These are phyloP conservation scores for Discoglossus pictus DNA, from an alignment of 2,797 vertebrate genomes.

Conservation along the genomic window DNA sequence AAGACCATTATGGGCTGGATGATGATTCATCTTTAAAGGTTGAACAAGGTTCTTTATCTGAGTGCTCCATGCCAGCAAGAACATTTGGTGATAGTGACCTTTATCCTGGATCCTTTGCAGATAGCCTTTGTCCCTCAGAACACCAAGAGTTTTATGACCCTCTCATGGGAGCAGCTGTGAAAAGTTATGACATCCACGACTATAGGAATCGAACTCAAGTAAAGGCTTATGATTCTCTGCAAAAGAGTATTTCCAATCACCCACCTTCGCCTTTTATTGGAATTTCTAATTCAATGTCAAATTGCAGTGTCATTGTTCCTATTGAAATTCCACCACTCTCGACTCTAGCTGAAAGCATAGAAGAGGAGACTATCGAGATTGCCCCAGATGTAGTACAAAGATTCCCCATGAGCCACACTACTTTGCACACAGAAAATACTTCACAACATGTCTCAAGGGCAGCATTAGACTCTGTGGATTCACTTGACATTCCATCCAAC, in stretches of 20 bases:
- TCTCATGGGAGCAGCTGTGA: slow-evolving; percentile 73
- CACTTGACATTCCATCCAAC: slow-evolving; percentile 54
- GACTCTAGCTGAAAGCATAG: slow-evolving; percentile 46
- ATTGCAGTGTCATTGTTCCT: slow-evolving; percentile 47
- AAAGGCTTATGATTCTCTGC: slow-evolving; percentile 42
- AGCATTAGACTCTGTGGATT: slow-evolving; percentile 52
- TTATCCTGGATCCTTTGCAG: slow-evolving; percentile 45
- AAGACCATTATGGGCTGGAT: slow-evolving; percentile 58
- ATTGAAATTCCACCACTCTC: slow-evolving; percentile 55
- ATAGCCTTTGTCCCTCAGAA: slow-evolving; percentile 54
- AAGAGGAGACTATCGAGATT: slow-evolving; percentile 54
- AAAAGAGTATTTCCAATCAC: slow-evolving; percentile 44
- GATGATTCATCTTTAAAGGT: slow-evolving; percentile 67
- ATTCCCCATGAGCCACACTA: slow-evolving; percentile 26
- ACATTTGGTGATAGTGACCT: slow-evolving; percentile 47
- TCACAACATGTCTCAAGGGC: slow-evolving; percentile 25
- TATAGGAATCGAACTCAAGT: slow-evolving; percentile 74
- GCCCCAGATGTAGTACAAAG: slow-evolving; percentile 49
- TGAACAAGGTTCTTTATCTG: slow-evolving; percentile 65
- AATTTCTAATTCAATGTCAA: slow-evolving; percentile 53
- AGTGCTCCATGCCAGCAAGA: slow-evolving; percentile 59
- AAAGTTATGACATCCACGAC: slow-evolving; percentile 78
- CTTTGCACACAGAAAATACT: slow-evolving; percentile 21
- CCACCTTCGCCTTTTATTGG: slow-evolving; percentile 47
- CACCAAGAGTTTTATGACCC: slow-evolving; percentile 73